A percentile compares a stretch with the other conserved stretches of the same genome.
Evolutionary conservation across 1,140 invertebrate genomes (phyloP).

Genomic region (Chrysomallon squamiferum): DNA sequence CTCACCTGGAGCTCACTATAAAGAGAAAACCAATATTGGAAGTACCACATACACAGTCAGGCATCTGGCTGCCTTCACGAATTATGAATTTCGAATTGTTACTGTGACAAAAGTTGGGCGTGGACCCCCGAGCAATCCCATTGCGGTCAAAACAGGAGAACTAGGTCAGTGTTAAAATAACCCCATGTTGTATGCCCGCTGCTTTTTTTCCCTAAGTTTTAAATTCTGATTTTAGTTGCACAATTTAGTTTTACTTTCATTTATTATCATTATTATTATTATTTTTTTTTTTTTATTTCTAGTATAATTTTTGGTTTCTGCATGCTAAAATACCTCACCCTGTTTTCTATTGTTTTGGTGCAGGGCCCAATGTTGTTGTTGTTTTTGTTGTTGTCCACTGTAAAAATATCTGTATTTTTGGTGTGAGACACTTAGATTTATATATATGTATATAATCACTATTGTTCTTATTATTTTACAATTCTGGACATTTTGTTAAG

Average conservation of each 20-base stretch:
- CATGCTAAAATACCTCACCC: too few relatives aligned
- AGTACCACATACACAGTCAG: slow-evolving; percentile 91
- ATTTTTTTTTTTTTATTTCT: not conserved
- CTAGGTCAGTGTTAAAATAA: slow-evolving; percentile 77
- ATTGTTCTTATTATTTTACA: not conserved
- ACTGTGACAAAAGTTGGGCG: slow-evolving; percentile 93
- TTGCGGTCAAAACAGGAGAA: slow-evolving; percentile 92
- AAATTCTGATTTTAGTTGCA: not conserved
- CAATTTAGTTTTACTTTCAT: not conserved
- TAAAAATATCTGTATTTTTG: too few relatives aligned
- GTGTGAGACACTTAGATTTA: too few relatives aligned
- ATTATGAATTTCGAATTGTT: slow-evolving; percentile 93
- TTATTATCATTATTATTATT: not conserved
- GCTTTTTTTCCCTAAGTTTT: not conserved
- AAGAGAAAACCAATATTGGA: slow-evolving; percentile 88
- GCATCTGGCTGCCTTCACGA: slow-evolving; percentile 89
- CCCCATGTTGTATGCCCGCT: not conserved
- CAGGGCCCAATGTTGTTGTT: too few relatives aligned
- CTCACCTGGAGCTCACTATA: slow-evolving; percentile 65
- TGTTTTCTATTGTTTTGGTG: too few relatives aligned
- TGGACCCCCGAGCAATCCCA: slow-evolving; percentile 83
- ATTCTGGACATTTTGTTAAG: not conserved
- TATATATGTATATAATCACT: too few relatives aligned
- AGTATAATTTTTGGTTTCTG: too few relatives aligned
- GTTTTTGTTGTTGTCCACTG: too few relatives aligned